These are phyloP conservation scores for Callospermophilus lateralis DNA, from an alignment of 2,113 vertebrate genomes.

Conservation along the genomic window DNA sequence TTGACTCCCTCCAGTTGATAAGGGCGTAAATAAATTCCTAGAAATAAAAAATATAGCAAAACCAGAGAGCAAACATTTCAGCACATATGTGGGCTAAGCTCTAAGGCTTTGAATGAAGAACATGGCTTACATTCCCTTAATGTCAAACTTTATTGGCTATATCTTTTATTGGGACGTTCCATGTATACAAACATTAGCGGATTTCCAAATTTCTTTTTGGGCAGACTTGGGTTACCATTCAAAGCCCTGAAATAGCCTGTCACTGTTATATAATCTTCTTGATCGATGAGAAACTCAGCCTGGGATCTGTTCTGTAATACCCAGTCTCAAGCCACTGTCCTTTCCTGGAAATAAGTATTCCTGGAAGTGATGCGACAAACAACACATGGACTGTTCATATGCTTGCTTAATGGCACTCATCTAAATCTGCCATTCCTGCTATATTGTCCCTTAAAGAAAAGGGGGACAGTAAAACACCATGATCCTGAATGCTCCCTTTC, in stretches of 20 bases:
- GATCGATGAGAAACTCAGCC: background rate
- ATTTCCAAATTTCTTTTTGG: background rate
- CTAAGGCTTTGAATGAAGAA: background rate
- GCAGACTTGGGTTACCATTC: background rate
- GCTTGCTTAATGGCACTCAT: background rate
- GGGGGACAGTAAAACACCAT: too few relatives aligned
- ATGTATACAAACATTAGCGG: background rate
- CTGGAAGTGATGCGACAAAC: background rate
- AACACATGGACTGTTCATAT: background rate
- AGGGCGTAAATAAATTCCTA: constrained; percentile 91
- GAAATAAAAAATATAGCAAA: constrained; percentile 18
- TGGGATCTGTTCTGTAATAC: background rate
- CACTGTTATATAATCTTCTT: background rate
- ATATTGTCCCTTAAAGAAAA: too few relatives aligned
- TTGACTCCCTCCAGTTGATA: constrained; percentile 95
- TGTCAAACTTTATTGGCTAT: background rate
- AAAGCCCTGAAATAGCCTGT: background rate
- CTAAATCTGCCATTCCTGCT: background rate
- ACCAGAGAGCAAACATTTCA: background rate
- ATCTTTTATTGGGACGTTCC: background rate
- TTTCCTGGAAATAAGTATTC: background rate
- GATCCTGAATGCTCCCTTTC: too few relatives aligned
- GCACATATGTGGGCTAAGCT: background rate
- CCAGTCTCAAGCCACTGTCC: background rate
- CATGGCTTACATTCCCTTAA: background rate